Evolutionary conservation across 2,888 invertebrate species (phyloP), one percentile per base, ranked within the genome.

Genomic region (Trissonchulus sp.): DNA sequence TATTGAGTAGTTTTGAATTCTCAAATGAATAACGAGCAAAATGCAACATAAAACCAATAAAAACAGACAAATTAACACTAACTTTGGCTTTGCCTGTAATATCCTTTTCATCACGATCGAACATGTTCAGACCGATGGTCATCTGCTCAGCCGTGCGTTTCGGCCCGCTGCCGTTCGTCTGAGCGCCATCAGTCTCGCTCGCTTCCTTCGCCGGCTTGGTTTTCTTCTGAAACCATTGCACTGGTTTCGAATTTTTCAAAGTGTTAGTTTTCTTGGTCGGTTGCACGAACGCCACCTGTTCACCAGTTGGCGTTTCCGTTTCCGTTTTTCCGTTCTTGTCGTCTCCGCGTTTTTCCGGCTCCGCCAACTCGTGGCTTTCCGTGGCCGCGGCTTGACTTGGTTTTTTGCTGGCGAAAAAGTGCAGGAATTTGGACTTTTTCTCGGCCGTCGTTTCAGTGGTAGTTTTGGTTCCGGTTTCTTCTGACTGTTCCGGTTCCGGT

Each of bases 91-190:
- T 79, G 34, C 82, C 81, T 76, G 83, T 83, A 76, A 83, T 78
- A 65, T 79, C 78, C 71, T 81, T 81, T 73, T 83, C 81, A 77
- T 86, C 86, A 23, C 86, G 80, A 79, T 85, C 83, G 73, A 84
- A 79, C 69, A 86, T 77, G 77, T 86, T 84, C 75, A 86, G 79
- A 30, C 84, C 85, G 73, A 83, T 80, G 68, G 83, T 81, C 74
- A 80, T 79, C 74, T 79, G 76, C 77, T 23, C 48, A 76, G 30
- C 74, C 73, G 76, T 76, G 80, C 76, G 73, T 78, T 76, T 48
- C 8, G 48, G 8, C 8, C 8, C 23, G 8, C 23, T 23, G 23
- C 8, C 8, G 8, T 48, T 23, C 8, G 48, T 48, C 48, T 48
- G 48, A 23, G 23, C 23, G 23, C 8, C 8, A 8, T 48, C 48